Evolutionary conservation across 2,113 vertebrate species (phyloP), one percentile per base, ranked within the genome.

Genomic region (Dunckerocampus dactyliophorus): DNA sequence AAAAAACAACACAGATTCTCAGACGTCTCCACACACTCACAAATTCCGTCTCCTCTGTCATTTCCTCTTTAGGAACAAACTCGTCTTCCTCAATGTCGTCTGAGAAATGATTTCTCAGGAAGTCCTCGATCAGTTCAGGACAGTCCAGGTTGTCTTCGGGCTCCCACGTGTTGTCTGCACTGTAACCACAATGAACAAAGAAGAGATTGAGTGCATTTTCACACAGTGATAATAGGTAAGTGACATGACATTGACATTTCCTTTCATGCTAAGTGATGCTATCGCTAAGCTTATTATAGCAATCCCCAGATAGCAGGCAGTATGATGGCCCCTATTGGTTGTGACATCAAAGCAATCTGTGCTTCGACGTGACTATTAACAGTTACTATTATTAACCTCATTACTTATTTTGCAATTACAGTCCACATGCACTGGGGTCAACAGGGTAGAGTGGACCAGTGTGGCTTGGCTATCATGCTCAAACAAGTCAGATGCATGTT

Each of bases 161-260:
- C 70, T 99, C 97, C 97, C 97, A 99, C 20, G 97, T 98, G 85
- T 98, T 99, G 75, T 99, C 97, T 80, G 95, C 94, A 91, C 97
- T 98, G 84, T 62, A 87, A 49, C 15, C 34, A 8, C 1, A 15
- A 10, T 11, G 16, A 16, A 34, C 8, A n/a, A n/a, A 53, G 31
- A 9, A 42, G 11, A 12, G 34, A 42, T 56, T 2, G n/a, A 39
- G 34, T 19, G 17, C 10, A 11, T 11, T 19, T 53, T 28, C 51
- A n/a, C 3, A 34, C 28, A 34, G 28, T 3, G 22, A 34, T 34
- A 3, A n/a, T 39, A 19, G 6, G 11, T 13, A 55, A 9, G 51
- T n/a, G 2, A n/a, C 11, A 14, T 21, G 48, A 12, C n/a, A 48
- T 1, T 19, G 17, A 48, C 20, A 15, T 54, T n/a, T 54, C 28